Percentiles rank a stretch among this genome's conserved stretches.
Evolutionary conservation across 2,888 invertebrate genomes (phyloP).

Genomic region (Melanostoma mellinum): DNA sequence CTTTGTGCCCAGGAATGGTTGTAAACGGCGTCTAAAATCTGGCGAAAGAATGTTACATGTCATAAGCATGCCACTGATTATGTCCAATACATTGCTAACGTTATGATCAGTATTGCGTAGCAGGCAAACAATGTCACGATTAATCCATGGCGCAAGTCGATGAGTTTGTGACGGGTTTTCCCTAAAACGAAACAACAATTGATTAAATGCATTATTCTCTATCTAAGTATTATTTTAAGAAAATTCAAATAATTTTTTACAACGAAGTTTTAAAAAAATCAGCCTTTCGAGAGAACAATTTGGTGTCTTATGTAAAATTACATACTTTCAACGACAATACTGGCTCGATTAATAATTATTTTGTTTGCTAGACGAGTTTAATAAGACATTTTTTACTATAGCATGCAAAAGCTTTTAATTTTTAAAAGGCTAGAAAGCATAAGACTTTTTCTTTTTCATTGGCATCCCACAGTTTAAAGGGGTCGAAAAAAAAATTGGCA

Average conservation of each 20-base stretch:
- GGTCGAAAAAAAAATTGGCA: too few species aligned
- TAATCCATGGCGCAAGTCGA: slow-evolving; percentile 93
- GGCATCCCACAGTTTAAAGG: too few species aligned
- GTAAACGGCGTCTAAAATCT: slow-evolving; percentile 88
- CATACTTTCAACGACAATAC: too few species aligned
- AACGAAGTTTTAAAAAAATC: background rate
- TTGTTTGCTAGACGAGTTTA: too few species aligned
- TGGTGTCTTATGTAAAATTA: too few species aligned
- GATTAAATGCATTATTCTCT: background rate
- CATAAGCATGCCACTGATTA: slow-evolving; percentile 87
- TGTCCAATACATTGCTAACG: slow-evolving; percentile 86
- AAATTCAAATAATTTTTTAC: background rate
- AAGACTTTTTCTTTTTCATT: too few species aligned
- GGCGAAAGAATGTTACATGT: slow-evolving; percentile 84
- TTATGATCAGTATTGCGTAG: slow-evolving; percentile 85
- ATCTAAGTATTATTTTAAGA: background rate
- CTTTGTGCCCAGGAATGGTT: slow-evolving; percentile 87
- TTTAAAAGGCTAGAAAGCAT: too few species aligned
- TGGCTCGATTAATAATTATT: too few species aligned
- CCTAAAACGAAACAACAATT: slow-evolving; percentile 82
- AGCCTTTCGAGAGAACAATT: too few species aligned
- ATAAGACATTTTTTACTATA: too few species aligned
- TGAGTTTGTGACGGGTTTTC: slow-evolving; percentile 91
- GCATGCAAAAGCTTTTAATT: too few species aligned
- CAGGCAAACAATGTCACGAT: slow-evolving; percentile 89